Percentiles rank a stretch among this genome's conserved stretches.
Evolutionary conservation across 2,888 invertebrate genomes (phyloP).

Genomic region (Diadegma fenestrale): DNA sequence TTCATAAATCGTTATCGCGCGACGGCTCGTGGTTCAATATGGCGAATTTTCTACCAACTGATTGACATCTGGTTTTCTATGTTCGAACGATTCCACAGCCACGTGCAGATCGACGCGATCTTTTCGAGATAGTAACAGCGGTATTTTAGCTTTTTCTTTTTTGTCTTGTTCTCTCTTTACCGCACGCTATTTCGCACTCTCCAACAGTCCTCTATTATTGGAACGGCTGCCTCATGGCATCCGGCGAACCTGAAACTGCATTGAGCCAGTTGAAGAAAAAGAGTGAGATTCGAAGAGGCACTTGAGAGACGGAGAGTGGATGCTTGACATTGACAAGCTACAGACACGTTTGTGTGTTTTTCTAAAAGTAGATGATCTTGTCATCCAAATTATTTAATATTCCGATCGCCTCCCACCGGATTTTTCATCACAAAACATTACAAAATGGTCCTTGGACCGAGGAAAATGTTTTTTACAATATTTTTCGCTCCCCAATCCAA

Average conservation of each 20-base stretch:
- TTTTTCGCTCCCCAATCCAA: background rate
- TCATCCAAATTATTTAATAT: background rate
- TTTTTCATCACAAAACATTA: background rate
- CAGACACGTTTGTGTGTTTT: constrained; percentile 41
- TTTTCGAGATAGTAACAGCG: constrained; percentile 22
- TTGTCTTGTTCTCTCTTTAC: constrained; percentile 18
- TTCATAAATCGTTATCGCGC: background rate
- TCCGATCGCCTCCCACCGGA: background rate
- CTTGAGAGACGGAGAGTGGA: constrained; percentile 39
- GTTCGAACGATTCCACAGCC: background rate
- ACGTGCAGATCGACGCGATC: background rate
- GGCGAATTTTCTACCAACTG: background rate
- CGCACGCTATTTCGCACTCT: constrained; percentile 26
- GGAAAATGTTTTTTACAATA: background rate
- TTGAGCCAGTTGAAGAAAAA: constrained; percentile 39
- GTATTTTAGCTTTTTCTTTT: constrained; percentile 22
- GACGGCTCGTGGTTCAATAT: background rate
- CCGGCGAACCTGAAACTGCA: constrained; percentile 47
- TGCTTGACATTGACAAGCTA: constrained; percentile 59
- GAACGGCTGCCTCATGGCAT: constrained; percentile 50
- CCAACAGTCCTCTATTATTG: constrained; percentile 51
- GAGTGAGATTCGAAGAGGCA: constrained; percentile 9
- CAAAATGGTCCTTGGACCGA: background rate
- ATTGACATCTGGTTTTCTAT: background rate
- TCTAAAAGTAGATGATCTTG: constrained; percentile 49